These are phyloP conservation scores for Pseudomyrmex gracilis DNA, from an alignment of 1,140 invertebrate species.

Conservation along the genomic window DNA sequence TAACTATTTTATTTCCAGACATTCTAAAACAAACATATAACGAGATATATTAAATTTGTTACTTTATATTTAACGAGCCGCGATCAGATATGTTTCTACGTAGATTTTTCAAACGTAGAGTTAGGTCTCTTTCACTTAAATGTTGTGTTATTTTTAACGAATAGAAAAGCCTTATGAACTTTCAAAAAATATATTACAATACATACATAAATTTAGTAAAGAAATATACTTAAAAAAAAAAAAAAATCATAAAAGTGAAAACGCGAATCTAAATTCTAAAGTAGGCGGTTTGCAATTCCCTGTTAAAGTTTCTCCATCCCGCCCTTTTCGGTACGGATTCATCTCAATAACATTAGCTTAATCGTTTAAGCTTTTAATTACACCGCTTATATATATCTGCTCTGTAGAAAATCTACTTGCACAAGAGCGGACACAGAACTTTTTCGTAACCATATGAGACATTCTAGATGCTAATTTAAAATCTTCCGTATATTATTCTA, in stretches of 20 bases:
- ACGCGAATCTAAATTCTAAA: constrained; percentile 69
- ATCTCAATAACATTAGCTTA: constrained; percentile 84
- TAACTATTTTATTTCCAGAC: constrained; percentile 57
- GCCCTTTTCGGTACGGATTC: constrained; percentile 74
- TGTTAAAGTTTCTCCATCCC: constrained; percentile 76
- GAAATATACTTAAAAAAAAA: too few relatives aligned
- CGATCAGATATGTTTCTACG: constrained; percentile 31
- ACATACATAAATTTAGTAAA: neutral
- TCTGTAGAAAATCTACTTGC: constrained; percentile 35
- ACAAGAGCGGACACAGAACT: constrained; percentile 39
- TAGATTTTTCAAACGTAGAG: neutral
- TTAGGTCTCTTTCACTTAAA: neutral
- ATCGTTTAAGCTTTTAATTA: constrained; percentile 81
- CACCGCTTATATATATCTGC: constrained; percentile 74
- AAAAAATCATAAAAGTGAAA: constrained; percentile 54
- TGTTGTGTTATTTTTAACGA: constrained; percentile 61
- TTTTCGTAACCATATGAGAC: neutral
- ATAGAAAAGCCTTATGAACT: constrained; percentile 63
- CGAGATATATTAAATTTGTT: neutral
- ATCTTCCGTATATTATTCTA: too few relatives aligned
- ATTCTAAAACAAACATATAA: constrained; percentile 13
- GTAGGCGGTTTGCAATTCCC: constrained; percentile 79
- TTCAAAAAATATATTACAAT: constrained; percentile 21
- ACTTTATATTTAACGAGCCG: neutral
- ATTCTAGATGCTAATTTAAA: constrained; percentile 10